Conservation (phyloP, 1,140 invertebrate species). For the Eurytemora carolleeae region DNA sequence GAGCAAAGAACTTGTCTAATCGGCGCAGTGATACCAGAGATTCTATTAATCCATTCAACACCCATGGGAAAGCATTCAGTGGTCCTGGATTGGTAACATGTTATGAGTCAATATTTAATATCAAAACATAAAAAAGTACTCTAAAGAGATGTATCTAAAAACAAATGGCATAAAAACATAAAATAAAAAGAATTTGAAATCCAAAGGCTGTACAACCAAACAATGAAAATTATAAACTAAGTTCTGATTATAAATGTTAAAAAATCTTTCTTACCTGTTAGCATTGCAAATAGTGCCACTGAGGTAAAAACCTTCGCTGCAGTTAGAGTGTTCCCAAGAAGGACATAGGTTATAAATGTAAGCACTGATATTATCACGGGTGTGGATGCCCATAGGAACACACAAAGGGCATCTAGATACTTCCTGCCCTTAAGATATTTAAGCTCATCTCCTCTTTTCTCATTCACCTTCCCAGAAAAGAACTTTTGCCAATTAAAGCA, state of each 20-base stretch:
- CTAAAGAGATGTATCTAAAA: too few species aligned
- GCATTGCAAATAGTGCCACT: constrained; percentile 82
- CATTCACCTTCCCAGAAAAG: constrained; percentile 46
- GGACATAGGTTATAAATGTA: constrained; percentile 70
- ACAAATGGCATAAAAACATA: too few species aligned
- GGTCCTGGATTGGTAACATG: constrained; percentile 35
- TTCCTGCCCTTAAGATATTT: constrained; percentile 36
- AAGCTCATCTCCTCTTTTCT: constrained; percentile 1
- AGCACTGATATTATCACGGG: constrained; percentile 79
- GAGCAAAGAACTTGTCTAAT: constrained; percentile 49
- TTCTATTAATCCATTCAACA: constrained; percentile 84
- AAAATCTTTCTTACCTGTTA: too few species aligned
- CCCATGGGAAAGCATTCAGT: constrained; percentile 94
- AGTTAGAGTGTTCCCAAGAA: constrained; percentile 41
- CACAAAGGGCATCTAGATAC: constrained; percentile 94
- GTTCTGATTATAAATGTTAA: too few species aligned
- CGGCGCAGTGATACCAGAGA: constrained; percentile 71
- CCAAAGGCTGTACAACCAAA: too few species aligned
- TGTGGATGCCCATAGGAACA: constrained; percentile 98
- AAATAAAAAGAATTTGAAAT: too few species aligned
- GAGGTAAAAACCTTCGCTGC: constrained; percentile 57
- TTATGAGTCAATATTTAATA: too few species aligned
- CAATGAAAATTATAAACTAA: too few species aligned
- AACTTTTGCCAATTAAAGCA: constrained; percentile 79
- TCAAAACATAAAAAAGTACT: too few species aligned